Evolutionary conservation across 2,888 invertebrate genomes (phyloP).

Genomic region (Euzetes globulus): DNA sequence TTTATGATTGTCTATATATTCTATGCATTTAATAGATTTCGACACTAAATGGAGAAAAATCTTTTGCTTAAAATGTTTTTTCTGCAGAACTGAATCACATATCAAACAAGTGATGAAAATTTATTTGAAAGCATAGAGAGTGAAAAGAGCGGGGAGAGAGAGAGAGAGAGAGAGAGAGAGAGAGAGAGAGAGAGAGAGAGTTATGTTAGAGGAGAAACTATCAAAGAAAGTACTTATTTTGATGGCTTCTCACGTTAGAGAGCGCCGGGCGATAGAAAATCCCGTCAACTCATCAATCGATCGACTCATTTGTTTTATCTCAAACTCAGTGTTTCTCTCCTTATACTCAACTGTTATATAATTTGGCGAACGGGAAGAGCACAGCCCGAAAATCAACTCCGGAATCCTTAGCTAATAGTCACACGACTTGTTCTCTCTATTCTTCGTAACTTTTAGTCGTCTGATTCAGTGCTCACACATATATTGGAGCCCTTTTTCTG

Average conservation of each 20-base stretch:
- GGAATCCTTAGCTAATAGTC: conserved; percentile 3
- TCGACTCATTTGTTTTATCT: conserved; percentile 28
- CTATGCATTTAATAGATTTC: not conserved
- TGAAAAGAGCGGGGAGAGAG: not conserved
- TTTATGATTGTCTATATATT: no score
- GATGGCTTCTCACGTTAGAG: conserved; percentile 17
- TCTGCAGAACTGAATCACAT: not conserved
- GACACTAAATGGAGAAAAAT: not conserved
- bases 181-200: not conserved
- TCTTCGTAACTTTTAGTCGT: not conserved
- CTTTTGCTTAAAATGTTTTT: not conserved
- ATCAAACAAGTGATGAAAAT: conserved; percentile 11
- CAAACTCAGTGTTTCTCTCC: not conserved
- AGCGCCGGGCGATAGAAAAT: not conserved
- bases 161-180: not conserved
- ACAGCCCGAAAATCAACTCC: not conserved
- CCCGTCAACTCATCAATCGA: conserved; percentile 27
- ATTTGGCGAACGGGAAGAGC: not conserved
- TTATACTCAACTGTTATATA: conserved; percentile 3
- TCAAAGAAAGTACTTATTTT: conserved; percentile 21
- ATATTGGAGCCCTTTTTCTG: no score
- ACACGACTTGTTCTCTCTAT: not conserved
- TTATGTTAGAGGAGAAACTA: not conserved
- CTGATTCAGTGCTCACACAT: not conserved
- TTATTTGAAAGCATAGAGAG: not conserved